Evolutionary conservation across 2,113 vertebrate genomes (phyloP), one percentile per base, ranked within the genome.

Genomic region (Sminthopsis crassicaudata): DNA sequence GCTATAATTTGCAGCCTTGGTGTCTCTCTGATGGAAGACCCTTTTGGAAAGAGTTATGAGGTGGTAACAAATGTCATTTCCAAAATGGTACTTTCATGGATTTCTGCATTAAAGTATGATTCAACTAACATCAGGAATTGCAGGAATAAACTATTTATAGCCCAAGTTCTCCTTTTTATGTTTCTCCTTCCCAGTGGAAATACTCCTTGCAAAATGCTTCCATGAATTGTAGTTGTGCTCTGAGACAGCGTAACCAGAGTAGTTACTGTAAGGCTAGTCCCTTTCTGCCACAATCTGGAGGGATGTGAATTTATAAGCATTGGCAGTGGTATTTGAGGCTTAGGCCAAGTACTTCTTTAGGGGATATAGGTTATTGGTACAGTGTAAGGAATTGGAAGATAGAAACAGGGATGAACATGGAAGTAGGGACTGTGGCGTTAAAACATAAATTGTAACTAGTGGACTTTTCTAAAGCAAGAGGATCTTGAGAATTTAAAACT

Each of bases 1-100:
- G 3, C 95, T 96, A 53, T 97, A 97, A 98, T 98, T 98, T 98
- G 98, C 98, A 97, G 98, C 91, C 91, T 53, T 95, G 93, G 88
- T 97, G 97, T 97, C 98, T 98, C 97, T 97, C 98, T 99, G 98
- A 99, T 99, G 97, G 98, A 98, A 98, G 98, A 97, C 97, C 98
- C 98, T 98, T 98, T 98, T 98, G 98, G 98, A 98, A 98, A 98
- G 98, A 98, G 98, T 98, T 98, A 99, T 98, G 98, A 98, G 98
- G 98, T 98, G 98, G 96, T 98, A 97, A 94, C 98, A 98, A 98
- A 98, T 98, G 98, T 98, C 98, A 98, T 98, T 97, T 98, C 98
- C 95, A 48, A 98, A 98, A 97, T 97, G 96, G 96, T 90, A 60
- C 98, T 98, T 98, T 98, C 96, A 10, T 98, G 98, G 98, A 98